phyloP scores from a whole-genome alignment of 1,140 invertebrate species.

The Ceratosolen fusciceps region DNA sequence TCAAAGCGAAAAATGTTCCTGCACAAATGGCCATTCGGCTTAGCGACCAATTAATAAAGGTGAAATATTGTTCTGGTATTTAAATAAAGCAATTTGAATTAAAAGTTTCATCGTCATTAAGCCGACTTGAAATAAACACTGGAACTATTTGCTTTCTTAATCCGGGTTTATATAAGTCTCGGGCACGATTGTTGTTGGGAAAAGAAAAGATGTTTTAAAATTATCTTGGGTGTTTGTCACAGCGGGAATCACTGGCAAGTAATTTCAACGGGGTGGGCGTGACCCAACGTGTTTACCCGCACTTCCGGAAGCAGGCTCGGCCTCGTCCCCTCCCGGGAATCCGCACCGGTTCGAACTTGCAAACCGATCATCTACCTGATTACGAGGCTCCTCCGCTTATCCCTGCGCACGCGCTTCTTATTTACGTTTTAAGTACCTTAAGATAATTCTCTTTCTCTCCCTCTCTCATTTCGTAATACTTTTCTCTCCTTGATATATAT shows the following conservation, averaged over 20 bases:
- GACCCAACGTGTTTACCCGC: neutral
- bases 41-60: too few species aligned
- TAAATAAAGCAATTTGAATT: neutral
- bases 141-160: neutral
- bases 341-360: neutral
- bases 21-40: too few species aligned
- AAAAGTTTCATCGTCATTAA: neutral
- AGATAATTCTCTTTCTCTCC: too few species aligned
- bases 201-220: too few species aligned
- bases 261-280: neutral
- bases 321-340: neutral
- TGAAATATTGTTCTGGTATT: neutral
- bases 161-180: neutral
- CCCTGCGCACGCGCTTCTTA: too few species aligned
- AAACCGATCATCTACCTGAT: neutral
- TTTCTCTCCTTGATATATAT: too few species aligned
- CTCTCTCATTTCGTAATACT: too few species aligned
- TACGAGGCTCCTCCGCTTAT: too few species aligned
- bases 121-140: neutral
- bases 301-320: neutral
- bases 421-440: too few species aligned
- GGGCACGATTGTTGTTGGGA: neutral
- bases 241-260: neutral
- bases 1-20: too few species aligned
- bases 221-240: neutral